Percentiles rank a stretch among this genome's conserved stretches.
phyloP scores from a whole-genome alignment of 1,140 invertebrate species.

The Hycleus cichorii region DNA sequence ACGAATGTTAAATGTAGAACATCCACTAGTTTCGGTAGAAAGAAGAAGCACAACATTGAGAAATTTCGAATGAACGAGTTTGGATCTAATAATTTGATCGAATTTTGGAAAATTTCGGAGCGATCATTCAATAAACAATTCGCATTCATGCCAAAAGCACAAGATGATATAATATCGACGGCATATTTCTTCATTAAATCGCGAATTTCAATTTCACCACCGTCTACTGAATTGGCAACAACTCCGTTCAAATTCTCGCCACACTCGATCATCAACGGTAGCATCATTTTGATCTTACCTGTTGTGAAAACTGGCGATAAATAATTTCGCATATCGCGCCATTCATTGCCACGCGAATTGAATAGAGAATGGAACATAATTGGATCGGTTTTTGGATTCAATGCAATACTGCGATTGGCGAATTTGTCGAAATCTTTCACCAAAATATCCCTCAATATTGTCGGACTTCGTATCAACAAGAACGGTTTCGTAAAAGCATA shows the following conservation, averaged over 20 bases:
- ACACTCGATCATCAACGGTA: conserved; percentile 19
- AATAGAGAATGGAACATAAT: conserved; percentile 11
- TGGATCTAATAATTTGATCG: conserved; percentile 11
- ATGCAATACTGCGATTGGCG: conserved; percentile 5
- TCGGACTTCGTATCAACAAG: conserved; percentile 36
- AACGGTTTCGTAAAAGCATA: conserved; percentile 39
- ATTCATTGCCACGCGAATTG: conserved; percentile 7
- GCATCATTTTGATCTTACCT: conserved; percentile 20
- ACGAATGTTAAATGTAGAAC: conserved; percentile 25
- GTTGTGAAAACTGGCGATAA: conserved; percentile 18
- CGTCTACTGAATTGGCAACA: background rate
- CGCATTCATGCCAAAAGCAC: conserved; percentile 17
- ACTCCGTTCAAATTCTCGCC: conserved; percentile 3
- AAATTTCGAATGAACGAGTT: conserved; percentile 6
- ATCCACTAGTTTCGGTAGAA: conserved; percentile 22
- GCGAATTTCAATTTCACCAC: background rate
- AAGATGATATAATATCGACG: conserved; percentile 18
- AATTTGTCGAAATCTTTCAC: conserved; percentile 42
- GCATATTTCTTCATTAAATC: conserved; percentile 13
- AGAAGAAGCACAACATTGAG: conserved; percentile 18
- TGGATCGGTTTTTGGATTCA: conserved; percentile 6
- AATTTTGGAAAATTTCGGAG: conserved; percentile 7
- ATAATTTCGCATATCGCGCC: conserved; percentile 14
- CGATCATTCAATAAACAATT: conserved; percentile 14
- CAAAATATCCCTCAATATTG: conserved; percentile 44